Evolutionary conservation across 2,888 invertebrate species (phyloP).

Genomic region (Patella ulyssiponensis): DNA sequence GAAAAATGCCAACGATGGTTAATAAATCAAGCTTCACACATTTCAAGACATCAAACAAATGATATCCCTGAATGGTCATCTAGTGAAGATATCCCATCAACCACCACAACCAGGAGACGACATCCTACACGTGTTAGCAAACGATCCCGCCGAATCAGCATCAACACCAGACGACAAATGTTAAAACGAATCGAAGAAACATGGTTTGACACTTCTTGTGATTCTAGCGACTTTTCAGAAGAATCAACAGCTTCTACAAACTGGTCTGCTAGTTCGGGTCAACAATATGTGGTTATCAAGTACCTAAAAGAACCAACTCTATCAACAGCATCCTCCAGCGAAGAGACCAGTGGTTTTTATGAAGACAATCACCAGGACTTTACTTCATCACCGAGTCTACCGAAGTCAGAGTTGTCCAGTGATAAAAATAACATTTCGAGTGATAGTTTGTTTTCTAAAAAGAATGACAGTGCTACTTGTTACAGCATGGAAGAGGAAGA

Average conservation of each 20-base stretch:
- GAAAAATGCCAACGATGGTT: neutral
- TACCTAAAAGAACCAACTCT: too few species aligned
- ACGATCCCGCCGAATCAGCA: neutral
- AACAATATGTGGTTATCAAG: too few species aligned
- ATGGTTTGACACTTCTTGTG: neutral
- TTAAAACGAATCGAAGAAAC: neutral
- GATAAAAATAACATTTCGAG: too few species aligned
- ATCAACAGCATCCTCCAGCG: neutral
- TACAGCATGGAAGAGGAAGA: too few species aligned
- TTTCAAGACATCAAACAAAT: neutral
- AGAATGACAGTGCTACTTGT: too few species aligned
- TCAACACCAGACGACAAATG: neutral
- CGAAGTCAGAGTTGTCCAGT: too few species aligned
- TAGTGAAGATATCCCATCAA: neutral
- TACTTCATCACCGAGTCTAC: too few species aligned
- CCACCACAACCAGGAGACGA: neutral
- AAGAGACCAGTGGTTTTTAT: constrained; percentile 1
- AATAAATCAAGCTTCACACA: neutral
- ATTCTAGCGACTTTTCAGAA: neutral
- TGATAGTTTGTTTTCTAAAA: too few species aligned
- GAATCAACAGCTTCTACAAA: too few species aligned
- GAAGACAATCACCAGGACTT: neutral
- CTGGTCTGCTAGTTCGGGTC: too few species aligned
- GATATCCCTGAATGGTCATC: neutral
- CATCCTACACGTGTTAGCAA: neutral